Base-by-base conservation (phyloP, 2,888 invertebrate genomes). In the Helleia helle region DNA sequence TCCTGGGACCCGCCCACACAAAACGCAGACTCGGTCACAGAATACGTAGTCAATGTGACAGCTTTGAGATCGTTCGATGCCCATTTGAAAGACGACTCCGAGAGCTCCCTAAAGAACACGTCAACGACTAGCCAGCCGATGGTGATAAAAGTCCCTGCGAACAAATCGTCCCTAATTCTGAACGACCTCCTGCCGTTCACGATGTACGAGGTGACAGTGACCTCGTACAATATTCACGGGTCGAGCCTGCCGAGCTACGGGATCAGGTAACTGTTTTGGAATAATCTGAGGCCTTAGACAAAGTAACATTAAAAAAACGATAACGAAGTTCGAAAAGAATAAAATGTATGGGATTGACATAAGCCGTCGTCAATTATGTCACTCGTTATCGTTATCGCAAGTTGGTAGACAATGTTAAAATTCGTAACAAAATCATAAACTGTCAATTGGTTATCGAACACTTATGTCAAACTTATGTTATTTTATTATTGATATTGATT, bases 141-240 rank as follows among this genome's bases (percentile, higher is more conserved):
- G 51, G 85, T 83, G 36, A 75, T 80, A 38, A 87, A 84, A 58
- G 90, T 92, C 1, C 84, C 86, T 1, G 81, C 85, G 2, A 88
- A 87, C 48, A 86, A 87, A 52, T 90, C 87, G 1, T 85, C 71
- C 38, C 75, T 90, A 0, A 68, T 88, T 0, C 60, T 93, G 1
- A 88, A 87, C 52, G 87, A 90, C 59, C 74, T 94, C 24, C 80
- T 86, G 7, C 92, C 94, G 0, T 91, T 92, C 58, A 93, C 93
- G 0, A 94, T 94, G 94, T 94, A 94, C 64, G 93, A 94, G 58
- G 86, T 94, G 4, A 87, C 89, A 0, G 90, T 94, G 6, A 89
- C 88, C 0, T 91, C 93, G 0, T 86, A 86, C 40, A 94, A 94
- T 63, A 86, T 87, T 11, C 91, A 91, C 60, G 94, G 94, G 0